Percentiles rank a stretch among this genome's conserved stretches.
Conservation (phyloP, 2,888 invertebrate species). For the Empis livida region DNA sequence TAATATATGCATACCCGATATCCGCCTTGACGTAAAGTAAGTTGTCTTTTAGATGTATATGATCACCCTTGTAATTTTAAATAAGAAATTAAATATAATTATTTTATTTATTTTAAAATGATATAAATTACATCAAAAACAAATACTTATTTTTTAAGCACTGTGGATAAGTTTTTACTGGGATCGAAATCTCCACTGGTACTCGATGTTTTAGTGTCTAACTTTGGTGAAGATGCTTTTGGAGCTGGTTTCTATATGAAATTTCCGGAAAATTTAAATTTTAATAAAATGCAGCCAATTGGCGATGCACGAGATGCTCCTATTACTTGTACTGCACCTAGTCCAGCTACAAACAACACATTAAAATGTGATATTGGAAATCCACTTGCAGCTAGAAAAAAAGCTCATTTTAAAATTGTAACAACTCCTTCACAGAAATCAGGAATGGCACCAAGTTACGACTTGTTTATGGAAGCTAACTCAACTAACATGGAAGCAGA, state of each 20-base stretch:
- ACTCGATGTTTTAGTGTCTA: slow-evolving; percentile 71
- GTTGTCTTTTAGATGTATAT: no score
- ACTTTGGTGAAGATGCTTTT: slow-evolving; percentile 85
- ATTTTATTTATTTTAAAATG: no score
- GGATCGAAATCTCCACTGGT: slow-evolving; percentile 69
- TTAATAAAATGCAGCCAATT: slow-evolving; percentile 45
- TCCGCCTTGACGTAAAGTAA: slow-evolving; percentile 60
- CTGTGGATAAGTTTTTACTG: slow-evolving; percentile 63
- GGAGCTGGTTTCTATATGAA: slow-evolving; percentile 72
- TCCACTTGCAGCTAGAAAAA: slow-evolving; percentile 60
- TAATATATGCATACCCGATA: slow-evolving; percentile 84
- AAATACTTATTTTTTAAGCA: slow-evolving; percentile 43
- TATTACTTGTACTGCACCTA: slow-evolving; percentile 59
- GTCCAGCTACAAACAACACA: slow-evolving; percentile 48
- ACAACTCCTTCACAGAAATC: slow-evolving; percentile 54
- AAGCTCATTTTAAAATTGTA: slow-evolving; percentile 58
- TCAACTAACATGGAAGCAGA: slow-evolving; percentile 71
- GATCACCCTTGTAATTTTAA: no score
- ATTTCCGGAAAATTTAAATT: slow-evolving; percentile 64
- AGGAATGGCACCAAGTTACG: slow-evolving; percentile 48
- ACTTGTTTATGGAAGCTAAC: slow-evolving; percentile 66
- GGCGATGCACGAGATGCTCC: slow-evolving; percentile 49
- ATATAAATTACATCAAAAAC: no score
- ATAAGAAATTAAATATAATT: no score
- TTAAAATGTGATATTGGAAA: slow-evolving; percentile 89